Evolutionary conservation across 2,888 invertebrate species (phyloP).

Genomic region (Siphlonurus alternatus): DNA sequence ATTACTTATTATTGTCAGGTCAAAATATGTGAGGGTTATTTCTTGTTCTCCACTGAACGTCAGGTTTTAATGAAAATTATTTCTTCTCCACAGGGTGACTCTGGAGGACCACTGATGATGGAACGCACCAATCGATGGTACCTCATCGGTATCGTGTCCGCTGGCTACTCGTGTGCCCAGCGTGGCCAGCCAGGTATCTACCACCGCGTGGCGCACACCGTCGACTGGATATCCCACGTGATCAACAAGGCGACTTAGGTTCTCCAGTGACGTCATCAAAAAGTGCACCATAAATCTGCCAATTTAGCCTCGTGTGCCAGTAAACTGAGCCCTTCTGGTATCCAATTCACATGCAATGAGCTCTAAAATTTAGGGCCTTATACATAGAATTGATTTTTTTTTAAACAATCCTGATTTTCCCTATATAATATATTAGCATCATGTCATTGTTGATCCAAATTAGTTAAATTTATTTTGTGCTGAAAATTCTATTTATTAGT

Average conservation of each 20-base stretch:
- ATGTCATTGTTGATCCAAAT: no score
- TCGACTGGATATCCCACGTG: conserved; percentile 73
- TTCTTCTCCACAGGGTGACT: conserved; percentile 52
- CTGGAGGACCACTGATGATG: conserved; percentile 80
- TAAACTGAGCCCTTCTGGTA: neutral
- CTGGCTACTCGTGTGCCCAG: conserved; percentile 87
- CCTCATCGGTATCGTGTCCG: conserved; percentile 79
- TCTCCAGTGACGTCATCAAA: neutral
- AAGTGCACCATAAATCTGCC: neutral
- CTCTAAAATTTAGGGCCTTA: no score
- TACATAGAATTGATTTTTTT: no score
- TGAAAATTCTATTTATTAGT: no score
- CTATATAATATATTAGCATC: no score
- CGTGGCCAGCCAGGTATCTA: conserved; percentile 88
- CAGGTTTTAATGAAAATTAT: no score
- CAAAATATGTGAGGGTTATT: no score
- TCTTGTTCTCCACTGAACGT: no score
- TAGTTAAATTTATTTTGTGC: no score
- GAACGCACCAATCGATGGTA: conserved; percentile 78
- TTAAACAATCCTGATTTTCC: no score
- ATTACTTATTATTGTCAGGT: no score
- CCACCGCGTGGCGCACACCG: conserved; percentile 81
- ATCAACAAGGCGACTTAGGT: conserved; percentile 29
- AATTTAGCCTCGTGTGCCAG: neutral
- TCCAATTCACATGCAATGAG: neutral